phyloP scores from a whole-genome alignment of 92 coral and sea anemone species.

The Diadumene lineata region DNA sequence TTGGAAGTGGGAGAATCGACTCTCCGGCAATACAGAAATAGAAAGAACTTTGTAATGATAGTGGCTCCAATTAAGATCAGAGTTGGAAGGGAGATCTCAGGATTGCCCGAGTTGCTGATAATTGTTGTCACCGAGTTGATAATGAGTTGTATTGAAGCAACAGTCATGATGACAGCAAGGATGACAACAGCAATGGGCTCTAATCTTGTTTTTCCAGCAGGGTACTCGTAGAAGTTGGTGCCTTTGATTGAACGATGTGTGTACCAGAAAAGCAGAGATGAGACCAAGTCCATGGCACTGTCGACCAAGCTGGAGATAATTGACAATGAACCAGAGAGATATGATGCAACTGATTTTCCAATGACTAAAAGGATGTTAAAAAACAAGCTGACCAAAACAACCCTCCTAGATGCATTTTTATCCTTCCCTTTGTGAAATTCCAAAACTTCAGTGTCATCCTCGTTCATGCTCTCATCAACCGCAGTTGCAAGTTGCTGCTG shows the following conservation, averaged over 20 bases:
- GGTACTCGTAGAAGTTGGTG: constrained; percentile 88
- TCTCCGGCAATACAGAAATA: constrained; percentile 70
- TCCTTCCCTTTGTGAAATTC: constrained; percentile 3
- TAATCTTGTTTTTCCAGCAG: constrained; percentile 87
- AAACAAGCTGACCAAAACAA: constrained; percentile 68
- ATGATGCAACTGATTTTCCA: constrained; percentile 80
- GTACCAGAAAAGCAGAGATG: constrained; percentile 83
- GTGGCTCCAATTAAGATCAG: constrained; percentile 72
- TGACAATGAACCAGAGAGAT: constrained; percentile 94
- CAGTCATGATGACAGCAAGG: constrained; percentile 91
- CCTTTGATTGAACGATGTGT: constrained; percentile 78
- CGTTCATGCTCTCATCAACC: constrained; percentile 35
- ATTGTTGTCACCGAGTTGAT: constrained; percentile 72
- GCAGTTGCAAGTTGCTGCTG: constrained; percentile 56
- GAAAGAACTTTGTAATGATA: constrained; percentile 49
- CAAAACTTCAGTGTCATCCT: constrained; percentile 17
- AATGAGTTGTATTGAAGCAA: constrained; percentile 89
- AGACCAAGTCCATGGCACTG: constrained; percentile 89
- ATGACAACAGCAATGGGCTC: constrained; percentile 88
- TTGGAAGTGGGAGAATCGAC: constrained; percentile 64
- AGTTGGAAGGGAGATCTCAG: constrained; percentile 71
- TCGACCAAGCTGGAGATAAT: constrained; percentile 95
- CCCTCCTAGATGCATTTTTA: constrained; percentile 36
- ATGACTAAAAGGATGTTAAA: constrained; percentile 66
- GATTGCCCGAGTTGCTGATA: constrained; percentile 56